Conservation (phyloP, 2,888 invertebrate species). For the Drosophila anomalata region DNA sequence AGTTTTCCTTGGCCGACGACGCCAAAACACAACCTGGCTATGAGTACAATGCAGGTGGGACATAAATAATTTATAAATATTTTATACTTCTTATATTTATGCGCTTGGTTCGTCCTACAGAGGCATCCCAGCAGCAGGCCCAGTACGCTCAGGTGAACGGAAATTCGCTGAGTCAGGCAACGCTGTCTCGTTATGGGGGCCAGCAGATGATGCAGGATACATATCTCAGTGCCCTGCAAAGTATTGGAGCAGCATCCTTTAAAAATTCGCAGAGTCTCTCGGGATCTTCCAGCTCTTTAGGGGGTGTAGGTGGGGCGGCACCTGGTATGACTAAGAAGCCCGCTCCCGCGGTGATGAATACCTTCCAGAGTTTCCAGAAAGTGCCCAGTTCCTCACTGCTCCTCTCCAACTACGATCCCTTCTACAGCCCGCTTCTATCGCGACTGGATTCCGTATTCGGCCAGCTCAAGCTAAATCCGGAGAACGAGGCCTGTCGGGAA, state of each 20-base stretch:
- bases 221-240: slow-evolving; percentile 85
- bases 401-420: slow-evolving; percentile 94
- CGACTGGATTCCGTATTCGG: slow-evolving; percentile 93
- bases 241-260: slow-evolving; percentile 78
- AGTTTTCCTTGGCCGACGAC: slow-evolving; percentile 64
- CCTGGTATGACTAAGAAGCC: slow-evolving; percentile 75
- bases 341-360: slow-evolving; percentile 85
- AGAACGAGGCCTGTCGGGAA: slow-evolving; percentile 90
- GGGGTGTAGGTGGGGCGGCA: slow-evolving; percentile 29
- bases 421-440: slow-evolving; percentile 93
- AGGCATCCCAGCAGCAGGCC: slow-evolving; percentile 84
- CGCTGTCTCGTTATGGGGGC: slow-evolving; percentile 85
- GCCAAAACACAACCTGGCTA: slow-evolving; percentile 66
- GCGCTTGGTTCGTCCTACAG: slow-evolving; percentile 79
- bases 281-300: slow-evolving; percentile 54
- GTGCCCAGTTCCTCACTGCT: slow-evolving; percentile 93
- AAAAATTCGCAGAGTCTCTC: slow-evolving; percentile 78
- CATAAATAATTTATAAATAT: neutral
- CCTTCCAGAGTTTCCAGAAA: slow-evolving; percentile 94
- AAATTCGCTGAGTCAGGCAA: slow-evolving; percentile 70
- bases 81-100: neutral
- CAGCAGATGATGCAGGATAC: slow-evolving; percentile 87
- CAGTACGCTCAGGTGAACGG: slow-evolving; percentile 77
- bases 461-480: slow-evolving; percentile 87
- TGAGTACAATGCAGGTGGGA: slow-evolving; percentile 80